Base-by-base conservation (phyloP, 2,113 vertebrate genomes). In the Lepus europaeus region DNA sequence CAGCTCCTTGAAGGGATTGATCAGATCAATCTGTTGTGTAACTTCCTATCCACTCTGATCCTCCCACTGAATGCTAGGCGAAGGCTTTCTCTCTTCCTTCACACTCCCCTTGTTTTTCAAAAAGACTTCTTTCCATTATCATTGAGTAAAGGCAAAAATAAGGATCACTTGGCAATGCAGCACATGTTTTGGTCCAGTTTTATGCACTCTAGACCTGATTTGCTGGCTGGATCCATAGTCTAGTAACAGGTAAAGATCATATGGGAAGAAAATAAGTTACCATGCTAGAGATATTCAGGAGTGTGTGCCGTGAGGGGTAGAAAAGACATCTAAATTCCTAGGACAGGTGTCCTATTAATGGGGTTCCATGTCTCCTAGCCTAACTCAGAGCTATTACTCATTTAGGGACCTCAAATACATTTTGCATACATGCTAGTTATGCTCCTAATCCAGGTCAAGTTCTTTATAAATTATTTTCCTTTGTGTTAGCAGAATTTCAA, bases 1-100 rank as follows among this genome's bases (percentile, higher is more conserved):
- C 14, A 73, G 84, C 85, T 92, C 69, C 92, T 88, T 88, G 78
- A 93, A 95, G 70, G 72, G 74, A 85, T 0, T 74, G 90, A 95
- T 93, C 20, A 33, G 77, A 93, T 92, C 94, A 82, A 19, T 88
- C n/a, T 13, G 27, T 25, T 74, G 51, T 49, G 69, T 93, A 77
- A 92, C 80, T 74, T 81, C 61, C 78, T 59, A 14, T 80, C 39
- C 39, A n/a, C 69, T 95, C 88, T 92, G 85, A 94, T 89, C 69
- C 45, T 69, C 39, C 20, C 20, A 23, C 63, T 36, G 36, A 83
- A 53, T 19, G 17, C 27, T 12, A 73, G 76, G 12, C 33, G 22
- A 88, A 83, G 49, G 39, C 14, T 73, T 66, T 70, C 64, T 84
- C 5, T n/a, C 23, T 77, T 51, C 53, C 27, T 0, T 7, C 9